These are phyloP conservation scores for Saturnia japonica DNA, from an alignment of 2,888 invertebrate species.

Conservation along the genomic window DNA sequence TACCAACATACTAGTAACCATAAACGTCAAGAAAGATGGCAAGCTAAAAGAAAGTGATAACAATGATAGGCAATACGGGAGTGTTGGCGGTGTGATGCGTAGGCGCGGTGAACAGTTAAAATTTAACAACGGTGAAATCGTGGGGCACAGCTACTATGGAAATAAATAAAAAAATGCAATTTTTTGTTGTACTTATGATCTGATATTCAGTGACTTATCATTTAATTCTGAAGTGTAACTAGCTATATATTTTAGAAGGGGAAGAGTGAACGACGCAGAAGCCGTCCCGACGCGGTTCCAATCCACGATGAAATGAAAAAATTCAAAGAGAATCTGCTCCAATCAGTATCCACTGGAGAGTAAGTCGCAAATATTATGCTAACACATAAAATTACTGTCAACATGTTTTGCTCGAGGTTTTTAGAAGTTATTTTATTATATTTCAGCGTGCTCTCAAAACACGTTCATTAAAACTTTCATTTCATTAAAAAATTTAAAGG, in stretches of 20 bases:
- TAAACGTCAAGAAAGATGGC: too few relatives aligned
- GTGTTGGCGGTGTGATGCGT: too few relatives aligned
- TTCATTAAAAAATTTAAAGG: neutral
- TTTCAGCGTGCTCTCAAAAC: neutral
- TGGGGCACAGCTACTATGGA: too few relatives aligned
- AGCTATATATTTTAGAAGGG: constrained; percentile 39
- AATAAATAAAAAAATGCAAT: neutral
- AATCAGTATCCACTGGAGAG: constrained; percentile 60
- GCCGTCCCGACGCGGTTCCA: constrained; percentile 49
- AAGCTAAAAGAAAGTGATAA: too few relatives aligned
- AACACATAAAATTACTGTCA: neutral
- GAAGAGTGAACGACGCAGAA: constrained; percentile 59
- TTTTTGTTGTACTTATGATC: too few relatives aligned
- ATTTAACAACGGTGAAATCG: too few relatives aligned
- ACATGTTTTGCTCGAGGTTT: neutral
- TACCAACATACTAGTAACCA: too few relatives aligned
- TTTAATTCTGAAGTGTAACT: neutral
- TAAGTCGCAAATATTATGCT: constrained; percentile 44
- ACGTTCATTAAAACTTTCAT: neutral
- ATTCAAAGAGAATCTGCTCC: constrained; percentile 69
- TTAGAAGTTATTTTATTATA: neutral
- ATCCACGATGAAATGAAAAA: constrained; percentile 67
- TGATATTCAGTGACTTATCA: too few relatives aligned
- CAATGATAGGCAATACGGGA: too few relatives aligned
- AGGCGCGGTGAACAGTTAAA: too few relatives aligned